A percentile compares a stretch with the other conserved stretches of the same genome.
Conservation (phyloP, 2,797 vertebrate species). For the Sparus aurata region DNA sequence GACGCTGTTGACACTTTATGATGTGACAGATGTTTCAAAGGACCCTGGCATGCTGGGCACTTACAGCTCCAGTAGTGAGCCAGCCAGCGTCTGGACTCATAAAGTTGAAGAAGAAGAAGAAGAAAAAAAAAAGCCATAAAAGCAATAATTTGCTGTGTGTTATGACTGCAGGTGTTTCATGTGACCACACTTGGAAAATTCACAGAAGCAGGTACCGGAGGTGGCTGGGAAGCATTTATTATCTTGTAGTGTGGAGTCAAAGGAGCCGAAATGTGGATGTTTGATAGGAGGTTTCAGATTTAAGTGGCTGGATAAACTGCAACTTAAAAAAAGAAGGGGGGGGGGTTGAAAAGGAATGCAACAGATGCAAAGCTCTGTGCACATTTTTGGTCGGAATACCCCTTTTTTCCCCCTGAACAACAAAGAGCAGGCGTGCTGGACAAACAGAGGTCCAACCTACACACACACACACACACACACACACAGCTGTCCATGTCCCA, state of each 20-base stretch:
- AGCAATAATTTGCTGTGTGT: constrained; percentile 28
- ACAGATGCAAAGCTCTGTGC: constrained; percentile 15
- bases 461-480: constrained; percentile 71
- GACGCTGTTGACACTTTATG: constrained; percentile 60
- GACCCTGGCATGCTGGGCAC: constrained; percentile 43
- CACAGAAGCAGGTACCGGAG: constrained; percentile 20
- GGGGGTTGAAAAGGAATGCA: background rate
- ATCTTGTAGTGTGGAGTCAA: background rate
- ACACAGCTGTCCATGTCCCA: constrained; percentile 77
- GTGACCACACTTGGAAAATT: constrained; percentile 16
- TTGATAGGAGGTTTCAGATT: background rate
- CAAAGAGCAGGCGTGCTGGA: constrained; percentile 70
- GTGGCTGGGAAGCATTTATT: background rate
- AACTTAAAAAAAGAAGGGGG: too few species aligned
- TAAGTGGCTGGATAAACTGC: background rate
- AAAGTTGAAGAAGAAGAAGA: constrained; percentile 34
- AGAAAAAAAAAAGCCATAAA: constrained; percentile 35
- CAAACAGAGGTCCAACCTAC: constrained; percentile 62
- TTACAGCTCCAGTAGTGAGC: constrained; percentile 47
- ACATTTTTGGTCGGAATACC: background rate
- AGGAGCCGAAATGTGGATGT: background rate
- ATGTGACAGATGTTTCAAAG: constrained; percentile 67
- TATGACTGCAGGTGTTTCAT: constrained; percentile 49
- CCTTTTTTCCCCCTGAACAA: constrained; percentile 34
- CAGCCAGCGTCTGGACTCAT: constrained; percentile 43